Conservation (phyloP, 2,113 vertebrate genomes). For the Cololabis saira region DNA sequence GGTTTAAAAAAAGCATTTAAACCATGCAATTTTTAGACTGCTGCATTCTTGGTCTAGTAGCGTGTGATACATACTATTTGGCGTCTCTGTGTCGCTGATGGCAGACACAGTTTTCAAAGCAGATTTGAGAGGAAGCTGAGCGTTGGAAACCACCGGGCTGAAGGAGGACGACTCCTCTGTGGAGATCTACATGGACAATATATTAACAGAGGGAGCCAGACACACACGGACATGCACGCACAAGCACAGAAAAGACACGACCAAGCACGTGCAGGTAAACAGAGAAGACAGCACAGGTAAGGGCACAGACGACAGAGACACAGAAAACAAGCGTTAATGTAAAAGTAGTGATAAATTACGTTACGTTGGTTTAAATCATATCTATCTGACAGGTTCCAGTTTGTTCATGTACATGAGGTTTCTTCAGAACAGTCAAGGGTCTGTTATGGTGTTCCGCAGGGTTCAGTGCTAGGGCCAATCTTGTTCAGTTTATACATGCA, state of each 20-base stretch:
- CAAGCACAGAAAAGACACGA: slow-evolving; percentile 21
- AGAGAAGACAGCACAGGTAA: slow-evolving; percentile 72
- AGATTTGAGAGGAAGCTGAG: slow-evolving; percentile 91
- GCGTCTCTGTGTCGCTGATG: slow-evolving; percentile 79
- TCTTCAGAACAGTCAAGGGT: too few relatives aligned
- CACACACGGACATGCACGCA: slow-evolving; percentile 21
- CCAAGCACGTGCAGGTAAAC: slow-evolving; percentile 52
- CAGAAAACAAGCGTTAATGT: slow-evolving; percentile 59
- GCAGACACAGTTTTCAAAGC: slow-evolving; percentile 87
- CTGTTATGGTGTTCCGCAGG: too few relatives aligned
- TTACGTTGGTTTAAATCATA: too few relatives aligned
- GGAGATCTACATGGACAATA: slow-evolving; percentile 79
- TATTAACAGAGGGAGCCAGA: slow-evolving; percentile 59
- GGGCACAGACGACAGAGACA: slow-evolving; percentile 75
- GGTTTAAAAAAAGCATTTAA: background rate
- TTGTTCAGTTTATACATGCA: too few relatives aligned
- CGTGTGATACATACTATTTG: slow-evolving; percentile 79
- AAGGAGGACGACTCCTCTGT: slow-evolving; percentile 86
- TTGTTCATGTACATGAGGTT: too few relatives aligned
- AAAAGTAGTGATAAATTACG: slow-evolving; percentile 13
- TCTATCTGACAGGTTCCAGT: too few relatives aligned
- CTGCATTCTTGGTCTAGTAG: background rate
- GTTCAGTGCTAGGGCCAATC: too few relatives aligned
- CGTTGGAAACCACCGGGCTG: slow-evolving; percentile 75
- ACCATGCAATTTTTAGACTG: background rate